Base-by-base conservation (phyloP, 2,888 invertebrate genomes). In the Ectobius pallidus region DNA sequence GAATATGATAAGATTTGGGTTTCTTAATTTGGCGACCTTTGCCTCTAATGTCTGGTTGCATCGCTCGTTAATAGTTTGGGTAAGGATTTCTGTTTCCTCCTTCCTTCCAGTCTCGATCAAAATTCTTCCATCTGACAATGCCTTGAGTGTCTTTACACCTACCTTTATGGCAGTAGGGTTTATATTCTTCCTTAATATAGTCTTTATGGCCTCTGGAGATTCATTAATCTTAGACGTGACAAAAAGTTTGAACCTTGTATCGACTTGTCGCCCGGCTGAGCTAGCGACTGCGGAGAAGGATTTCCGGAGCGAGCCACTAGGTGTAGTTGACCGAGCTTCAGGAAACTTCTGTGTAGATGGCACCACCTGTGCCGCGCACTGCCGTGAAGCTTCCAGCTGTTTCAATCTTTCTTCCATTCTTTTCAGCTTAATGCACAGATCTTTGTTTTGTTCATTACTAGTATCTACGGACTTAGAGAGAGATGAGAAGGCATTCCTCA, bases 31-130 rank as follows among this genome's bases (percentile, higher is more conserved):
- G 14, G 20, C 4, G 4, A 39, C 63, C 9, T 42, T 65, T 34
- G 22, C 44, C 14, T 67, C 44, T 44, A 44, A 71, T 34, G 39
- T 73, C 73, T 63, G 72, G 70, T 55, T 16, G 22, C 22, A 55
- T 9, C n/a, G 7, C 3, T 46, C 46, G 46, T 46, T 46, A 9
- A 55, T 55, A 3, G 20, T 22, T 3, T 11, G 6, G 22, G 22
- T 55, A 22, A 55, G 55, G 6, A 25, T 55, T 22, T 55, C 22
- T 55, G n/a, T 22, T 55, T 55, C 55, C 6, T 18, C 25, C 27
- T 55, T 55, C 6, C 55, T 55, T 11, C 55, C 55, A 3, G 27
- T 25, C n/a, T 55, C 7, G 22, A 55, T 22, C 6, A 55, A n/a
- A 7, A 55, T 22, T 22, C 27, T 55, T 11, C 55, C 55, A 55